Evolutionary conservation across 1,140 invertebrate species (phyloP).

Genomic region (Aradophagus sp.): DNA sequence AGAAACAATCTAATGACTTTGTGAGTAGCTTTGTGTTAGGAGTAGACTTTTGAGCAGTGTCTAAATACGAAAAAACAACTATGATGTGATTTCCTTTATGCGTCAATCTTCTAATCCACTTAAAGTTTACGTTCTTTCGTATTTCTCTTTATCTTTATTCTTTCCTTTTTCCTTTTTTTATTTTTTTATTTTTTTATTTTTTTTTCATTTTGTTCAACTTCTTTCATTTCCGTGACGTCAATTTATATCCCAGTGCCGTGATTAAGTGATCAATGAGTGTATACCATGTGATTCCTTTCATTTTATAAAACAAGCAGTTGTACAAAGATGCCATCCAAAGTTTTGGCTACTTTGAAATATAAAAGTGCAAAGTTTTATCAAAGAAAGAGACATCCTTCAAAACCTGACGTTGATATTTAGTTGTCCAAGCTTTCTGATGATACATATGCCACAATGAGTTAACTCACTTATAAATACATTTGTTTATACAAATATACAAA

Average conservation of each 20-base stretch:
- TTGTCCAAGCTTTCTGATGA: constrained; percentile 8
- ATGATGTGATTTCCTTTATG: constrained; percentile 41
- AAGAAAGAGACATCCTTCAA: constrained; percentile 40
- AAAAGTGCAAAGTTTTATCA: constrained; percentile 58
- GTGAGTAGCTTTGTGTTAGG: constrained; percentile 67
- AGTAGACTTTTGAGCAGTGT: constrained; percentile 72
- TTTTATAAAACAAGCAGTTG: constrained; percentile 37
- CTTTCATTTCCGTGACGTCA: constrained; percentile 10
- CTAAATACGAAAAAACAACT: constrained; percentile 61
- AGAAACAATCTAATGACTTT: constrained; percentile 74
- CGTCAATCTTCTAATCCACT: constrained; percentile 36
- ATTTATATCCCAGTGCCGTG: constrained; percentile 51
- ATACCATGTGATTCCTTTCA: constrained; percentile 14
- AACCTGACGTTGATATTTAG: constrained; percentile 31
- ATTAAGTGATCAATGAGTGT: constrained; percentile 21
- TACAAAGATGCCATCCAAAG: constrained; percentile 35
- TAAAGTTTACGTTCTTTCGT: too few relatives aligned
- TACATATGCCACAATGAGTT: neutral
- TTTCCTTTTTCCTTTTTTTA: neutral
- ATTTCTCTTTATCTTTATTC: constrained; percentile 1
- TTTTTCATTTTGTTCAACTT: constrained; percentile 4
- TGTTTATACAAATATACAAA: constrained; percentile 12
- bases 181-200: constrained; percentile 10
- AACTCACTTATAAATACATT: constrained; percentile 3
- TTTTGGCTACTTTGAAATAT: constrained; percentile 46